Base-by-base conservation (phyloP, 1,140 invertebrate genomes). In the Magallana ariakensis region DNA sequence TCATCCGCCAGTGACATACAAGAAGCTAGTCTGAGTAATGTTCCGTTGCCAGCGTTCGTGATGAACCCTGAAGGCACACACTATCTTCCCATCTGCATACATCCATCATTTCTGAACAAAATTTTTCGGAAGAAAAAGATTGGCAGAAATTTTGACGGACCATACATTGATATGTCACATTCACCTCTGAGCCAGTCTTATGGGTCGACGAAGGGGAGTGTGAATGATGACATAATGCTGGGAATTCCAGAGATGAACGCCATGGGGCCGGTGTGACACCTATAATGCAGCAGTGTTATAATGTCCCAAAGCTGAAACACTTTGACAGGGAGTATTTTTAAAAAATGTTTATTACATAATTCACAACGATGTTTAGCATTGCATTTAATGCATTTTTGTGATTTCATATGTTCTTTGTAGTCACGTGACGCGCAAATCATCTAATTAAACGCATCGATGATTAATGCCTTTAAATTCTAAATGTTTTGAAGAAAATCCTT, bases 51-150 rank as follows among this genome's bases (percentile, higher is more conserved):
- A 1, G 97, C 97, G 33, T 98, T 98, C 93, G 97, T 97, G 0
- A 94, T 98, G 0, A 97, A 98, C 94, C 96, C 97, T 46, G 96
- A 96, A 94, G 98, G 98, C 19, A 96, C 97, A n/a, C 98, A 97
- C 93, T 99, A 99, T 94, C 96, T 99, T 82, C 98, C 98, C 6
- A 94, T 98, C 62, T 97, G 97, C n/a, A 96, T 99, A 16, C 97
- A 98, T 89, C 96, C 97, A 82, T 95, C 96, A n/a, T 94, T 97
- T 16, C 93, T 98, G 19, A 94, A 96, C 87, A 96, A 97, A 0
- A 96, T 97, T 89, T 94, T 98, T 96, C 87, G 87, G 82, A 56
- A 89, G 80, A 94, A 97, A 95, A 82, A 84, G 84, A 70, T 9
- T 90, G 91, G 8, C 46, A 89, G 53, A 81, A 96, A 3, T 81